phyloP scores from a whole-genome alignment of 2,113 vertebrate species.

The Macaca nemestrina region DNA sequence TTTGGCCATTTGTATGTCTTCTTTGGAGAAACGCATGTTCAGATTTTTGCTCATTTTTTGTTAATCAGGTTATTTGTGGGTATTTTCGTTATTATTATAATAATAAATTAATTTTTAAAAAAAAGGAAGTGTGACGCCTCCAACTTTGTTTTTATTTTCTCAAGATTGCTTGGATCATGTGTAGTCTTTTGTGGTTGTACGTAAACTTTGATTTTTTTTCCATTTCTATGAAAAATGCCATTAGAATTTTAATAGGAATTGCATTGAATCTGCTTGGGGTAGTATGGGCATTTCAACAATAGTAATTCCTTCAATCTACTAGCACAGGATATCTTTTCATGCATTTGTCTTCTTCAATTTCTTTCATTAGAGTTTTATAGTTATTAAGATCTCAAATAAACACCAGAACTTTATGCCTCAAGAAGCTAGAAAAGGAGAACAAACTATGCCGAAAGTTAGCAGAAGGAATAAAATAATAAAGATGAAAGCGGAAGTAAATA shows the following conservation, averaged over 20 bases:
- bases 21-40: background rate
- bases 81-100: background rate
- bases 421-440: background rate
- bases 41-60: background rate
- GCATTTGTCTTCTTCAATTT: background rate
- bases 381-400: background rate
- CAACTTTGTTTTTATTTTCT: background rate
- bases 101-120: too few species aligned
- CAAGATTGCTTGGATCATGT: background rate
- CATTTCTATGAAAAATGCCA: background rate
- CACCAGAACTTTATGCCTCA: background rate
- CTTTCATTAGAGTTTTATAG: background rate
- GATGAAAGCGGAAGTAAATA: background rate
- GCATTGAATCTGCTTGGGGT: background rate
- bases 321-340: background rate
- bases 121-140: background rate
- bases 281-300: background rate
- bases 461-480: background rate
- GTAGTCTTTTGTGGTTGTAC: background rate
- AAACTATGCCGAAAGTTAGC: background rate
- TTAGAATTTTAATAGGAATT: background rate
- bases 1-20: background rate
- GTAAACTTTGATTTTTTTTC: background rate
- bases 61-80: background rate
- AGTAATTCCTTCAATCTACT: background rate